Percentiles rank a stretch among this genome's conserved stretches.
Conservation (phyloP, 2,797 vertebrate species). For the Rhinichthys osculus region DNA sequence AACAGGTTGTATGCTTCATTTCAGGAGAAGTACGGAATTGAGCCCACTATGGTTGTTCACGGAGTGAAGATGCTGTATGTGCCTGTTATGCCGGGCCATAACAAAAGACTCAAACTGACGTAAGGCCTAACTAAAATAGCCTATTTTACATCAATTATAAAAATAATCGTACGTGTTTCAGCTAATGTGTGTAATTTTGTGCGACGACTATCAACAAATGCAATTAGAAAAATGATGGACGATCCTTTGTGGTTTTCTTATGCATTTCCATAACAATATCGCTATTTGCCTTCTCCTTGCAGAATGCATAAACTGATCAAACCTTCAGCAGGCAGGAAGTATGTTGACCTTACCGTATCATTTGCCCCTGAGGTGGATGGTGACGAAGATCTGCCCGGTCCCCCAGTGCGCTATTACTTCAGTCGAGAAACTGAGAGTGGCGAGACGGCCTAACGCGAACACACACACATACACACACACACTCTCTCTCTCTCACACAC, state of each 20-base stretch:
- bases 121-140: conserved; percentile 71
- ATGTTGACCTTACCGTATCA: conserved; percentile 96
- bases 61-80: conserved; percentile 99
- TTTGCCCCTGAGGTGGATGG: conserved; percentile 93
- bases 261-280: conserved; percentile 1
- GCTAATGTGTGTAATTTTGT: background rate
- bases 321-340: conserved; percentile 89
- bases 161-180: background rate
- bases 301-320: conserved; percentile 99
- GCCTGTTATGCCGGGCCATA: conserved; percentile 97
- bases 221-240: background rate
- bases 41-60: conserved; percentile 99
- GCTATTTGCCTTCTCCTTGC: conserved; percentile 18
- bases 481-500: background rate
- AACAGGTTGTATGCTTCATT: background rate
- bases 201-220: background rate
- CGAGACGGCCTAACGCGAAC: conserved; percentile 58
- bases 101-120: conserved; percentile 96
- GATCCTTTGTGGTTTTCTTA: background rate
- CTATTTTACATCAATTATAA: background rate
- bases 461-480: conserved; percentile 53
- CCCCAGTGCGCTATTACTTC: conserved; percentile 96
- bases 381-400: conserved; percentile 94
- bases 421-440: conserved; percentile 73
- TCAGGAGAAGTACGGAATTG: conserved; percentile 95